Evolutionary conservation across 2,113 vertebrate genomes (phyloP).

Genomic region (Lamprotornis superbus): DNA sequence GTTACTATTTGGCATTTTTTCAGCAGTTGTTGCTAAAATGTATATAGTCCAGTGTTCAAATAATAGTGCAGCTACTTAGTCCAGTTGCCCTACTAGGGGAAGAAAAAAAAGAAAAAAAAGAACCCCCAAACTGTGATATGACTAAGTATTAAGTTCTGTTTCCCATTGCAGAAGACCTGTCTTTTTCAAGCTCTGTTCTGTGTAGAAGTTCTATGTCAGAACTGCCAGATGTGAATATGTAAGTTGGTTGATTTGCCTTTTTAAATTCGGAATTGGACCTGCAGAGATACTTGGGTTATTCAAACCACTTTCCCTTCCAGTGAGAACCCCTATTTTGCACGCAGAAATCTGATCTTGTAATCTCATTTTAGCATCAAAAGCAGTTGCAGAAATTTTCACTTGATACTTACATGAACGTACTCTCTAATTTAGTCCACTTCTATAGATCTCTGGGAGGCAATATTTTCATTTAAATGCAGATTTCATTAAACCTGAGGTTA

Average conservation of each 20-base stretch:
- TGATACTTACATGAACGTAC: not conserved
- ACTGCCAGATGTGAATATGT: not conserved
- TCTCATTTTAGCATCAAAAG: not conserved
- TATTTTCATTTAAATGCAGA: not conserved
- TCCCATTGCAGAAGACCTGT: not conserved
- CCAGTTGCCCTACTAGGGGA: not conserved
- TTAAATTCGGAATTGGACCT: not conserved
- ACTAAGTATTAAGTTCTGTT: not conserved
- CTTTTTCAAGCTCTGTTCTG: not conserved
- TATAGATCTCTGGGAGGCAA: not conserved
- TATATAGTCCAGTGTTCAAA: not conserved
- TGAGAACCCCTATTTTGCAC: not conserved
- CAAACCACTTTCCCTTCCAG: not conserved
- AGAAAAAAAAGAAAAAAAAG: not conserved
- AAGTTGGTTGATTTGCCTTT: not conserved
- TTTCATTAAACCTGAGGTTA: not conserved
- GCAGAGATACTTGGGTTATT: not conserved
- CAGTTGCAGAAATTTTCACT: not conserved
- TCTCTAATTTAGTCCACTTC: not conserved
- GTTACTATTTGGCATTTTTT: not conserved
- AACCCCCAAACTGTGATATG: not conserved
- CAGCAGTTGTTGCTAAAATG: not conserved
- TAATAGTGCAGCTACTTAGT: not conserved
- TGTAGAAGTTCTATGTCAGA: not conserved
- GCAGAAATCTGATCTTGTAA: not conserved